These are phyloP conservation scores for Hypotaenidia okinawae DNA, from an alignment of 2,797 vertebrate genomes.

Conservation along the genomic window DNA sequence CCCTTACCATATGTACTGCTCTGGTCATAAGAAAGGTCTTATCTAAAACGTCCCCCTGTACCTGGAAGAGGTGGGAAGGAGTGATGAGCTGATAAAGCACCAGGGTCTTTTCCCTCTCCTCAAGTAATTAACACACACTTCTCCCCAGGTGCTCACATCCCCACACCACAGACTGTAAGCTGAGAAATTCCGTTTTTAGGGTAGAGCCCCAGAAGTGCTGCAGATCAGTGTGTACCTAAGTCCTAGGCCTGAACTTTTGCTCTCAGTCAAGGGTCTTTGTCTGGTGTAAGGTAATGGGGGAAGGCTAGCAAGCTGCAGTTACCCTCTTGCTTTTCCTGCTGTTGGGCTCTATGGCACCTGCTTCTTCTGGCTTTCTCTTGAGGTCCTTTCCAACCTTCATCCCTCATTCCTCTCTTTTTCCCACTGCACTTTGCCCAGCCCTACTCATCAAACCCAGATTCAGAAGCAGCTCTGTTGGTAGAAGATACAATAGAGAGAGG, in stretches of 20 bases:
- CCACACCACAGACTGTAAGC: background rate
- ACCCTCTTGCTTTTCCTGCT: background rate
- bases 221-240: background rate
- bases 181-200: background rate
- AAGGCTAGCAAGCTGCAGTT: accelerated
- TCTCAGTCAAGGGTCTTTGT: background rate
- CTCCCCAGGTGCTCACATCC: accelerated
- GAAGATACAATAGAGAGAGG: no score
- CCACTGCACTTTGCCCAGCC: no score
- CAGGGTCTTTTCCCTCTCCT: background rate
- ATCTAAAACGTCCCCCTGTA: background rate
- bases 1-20: background rate
- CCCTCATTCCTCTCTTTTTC: background rate
- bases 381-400: background rate
- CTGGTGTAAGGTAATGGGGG: background rate
- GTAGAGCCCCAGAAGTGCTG: background rate
- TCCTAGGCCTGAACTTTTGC: background rate
- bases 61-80: background rate
- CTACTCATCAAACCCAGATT: no score
- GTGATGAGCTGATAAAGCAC: background rate
- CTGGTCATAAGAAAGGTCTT: background rate
- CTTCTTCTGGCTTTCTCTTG: background rate
- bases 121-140: background rate
- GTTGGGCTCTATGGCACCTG: accelerated
- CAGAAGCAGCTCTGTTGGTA: no score